Evolutionary conservation across 2,797 vertebrate species (phyloP).

Genomic region (Chrysocyon brachyurus): DNA sequence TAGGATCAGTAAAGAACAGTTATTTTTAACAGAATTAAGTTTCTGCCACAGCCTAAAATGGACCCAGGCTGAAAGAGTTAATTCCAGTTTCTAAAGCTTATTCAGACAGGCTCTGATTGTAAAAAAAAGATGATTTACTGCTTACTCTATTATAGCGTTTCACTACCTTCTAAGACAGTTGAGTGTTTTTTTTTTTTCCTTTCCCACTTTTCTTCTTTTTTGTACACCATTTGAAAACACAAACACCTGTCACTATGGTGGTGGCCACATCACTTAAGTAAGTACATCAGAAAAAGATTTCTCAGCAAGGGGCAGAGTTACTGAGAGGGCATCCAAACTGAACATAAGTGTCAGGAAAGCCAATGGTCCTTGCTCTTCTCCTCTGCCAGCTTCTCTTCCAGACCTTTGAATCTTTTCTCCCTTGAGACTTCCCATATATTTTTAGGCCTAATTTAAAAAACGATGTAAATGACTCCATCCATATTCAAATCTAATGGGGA

Average conservation of each 20-base stretch:
- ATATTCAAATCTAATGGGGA: slow-evolving; percentile 5
- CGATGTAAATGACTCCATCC: slow-evolving; percentile 11
- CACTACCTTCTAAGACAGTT: background rate
- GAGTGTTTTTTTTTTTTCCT: background rate
- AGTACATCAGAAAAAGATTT: background rate
- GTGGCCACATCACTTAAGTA: background rate
- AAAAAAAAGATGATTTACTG: background rate
- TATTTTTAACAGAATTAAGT: background rate
- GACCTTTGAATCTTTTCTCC: background rate
- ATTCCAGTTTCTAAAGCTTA: background rate
- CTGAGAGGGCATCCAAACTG: rapidly evolving
- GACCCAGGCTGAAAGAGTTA: background rate
- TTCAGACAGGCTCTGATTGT: background rate
- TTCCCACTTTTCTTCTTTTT: background rate
- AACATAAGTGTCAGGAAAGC: rapidly evolving
- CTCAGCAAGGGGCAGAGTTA: background rate
- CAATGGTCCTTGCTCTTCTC: rapidly evolving
- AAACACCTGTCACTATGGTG: background rate
- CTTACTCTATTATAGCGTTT: background rate
- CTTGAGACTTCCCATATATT: background rate
- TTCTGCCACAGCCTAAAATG: background rate
- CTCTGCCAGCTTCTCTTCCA: background rate
- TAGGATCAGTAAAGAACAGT: rapidly evolving
- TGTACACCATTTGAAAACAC: background rate
- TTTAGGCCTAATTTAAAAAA: slow-evolving; percentile 70